Evolutionary conservation across 2,888 invertebrate genomes (phyloP).

Genomic region (Choreutis nemorana): DNA sequence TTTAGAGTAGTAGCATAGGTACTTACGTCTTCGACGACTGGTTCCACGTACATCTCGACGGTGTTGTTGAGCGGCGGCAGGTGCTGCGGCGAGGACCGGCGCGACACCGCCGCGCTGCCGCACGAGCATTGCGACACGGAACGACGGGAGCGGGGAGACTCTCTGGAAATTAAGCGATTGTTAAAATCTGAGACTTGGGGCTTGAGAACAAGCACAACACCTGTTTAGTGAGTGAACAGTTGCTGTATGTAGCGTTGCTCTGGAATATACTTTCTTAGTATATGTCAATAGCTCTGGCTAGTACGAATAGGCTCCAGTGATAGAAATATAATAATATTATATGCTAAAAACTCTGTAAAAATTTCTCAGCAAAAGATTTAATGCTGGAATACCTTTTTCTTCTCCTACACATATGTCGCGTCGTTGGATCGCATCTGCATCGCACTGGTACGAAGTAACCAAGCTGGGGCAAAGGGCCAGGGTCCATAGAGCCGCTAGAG

Average conservation of each 20-base stretch:
- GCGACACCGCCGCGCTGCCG: conserved; percentile 48
- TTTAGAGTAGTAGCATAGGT: conserved; percentile 2
- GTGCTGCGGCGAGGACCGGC: conserved; percentile 39
- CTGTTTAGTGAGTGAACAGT: too few species aligned
- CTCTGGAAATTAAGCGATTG: conserved; percentile 35
- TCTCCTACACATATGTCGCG: conserved; percentile 55
- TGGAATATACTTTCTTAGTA: too few species aligned
- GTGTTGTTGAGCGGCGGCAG: conserved; percentile 61
- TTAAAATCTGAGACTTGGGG: too few species aligned
- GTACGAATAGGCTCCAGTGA: not conserved
- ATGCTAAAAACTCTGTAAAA: not conserved
- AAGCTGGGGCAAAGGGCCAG: conserved; percentile 57
- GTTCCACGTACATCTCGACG: conserved; percentile 60
- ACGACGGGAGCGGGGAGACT: conserved; percentile 61
- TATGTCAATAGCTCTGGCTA: not conserved
- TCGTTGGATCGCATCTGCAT: conserved; percentile 46
- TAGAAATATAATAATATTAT: not conserved
- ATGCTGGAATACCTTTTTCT: conserved; percentile 36
- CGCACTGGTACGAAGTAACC: conserved; percentile 69
- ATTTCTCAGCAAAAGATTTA: not conserved
- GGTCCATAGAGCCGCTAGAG: conserved; percentile 47
- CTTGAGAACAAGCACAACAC: too few species aligned
- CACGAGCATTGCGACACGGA: conserved; percentile 60
- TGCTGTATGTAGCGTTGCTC: too few species aligned
- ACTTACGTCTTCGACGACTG: conserved; percentile 61